Conservation (phyloP, 2,113 vertebrate genomes). For the Equus quagga region DNA sequence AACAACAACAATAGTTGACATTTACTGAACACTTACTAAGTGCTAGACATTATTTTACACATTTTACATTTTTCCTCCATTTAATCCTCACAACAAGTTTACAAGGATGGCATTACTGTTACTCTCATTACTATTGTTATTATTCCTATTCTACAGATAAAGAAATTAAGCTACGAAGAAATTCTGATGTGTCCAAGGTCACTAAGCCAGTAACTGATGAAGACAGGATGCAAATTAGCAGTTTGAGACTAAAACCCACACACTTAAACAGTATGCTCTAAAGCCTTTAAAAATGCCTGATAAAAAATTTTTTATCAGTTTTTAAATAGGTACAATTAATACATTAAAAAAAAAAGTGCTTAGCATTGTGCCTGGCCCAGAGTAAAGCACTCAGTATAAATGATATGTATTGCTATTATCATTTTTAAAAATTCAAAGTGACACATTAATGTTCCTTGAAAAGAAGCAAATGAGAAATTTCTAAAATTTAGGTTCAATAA, state of each 20-base stretch:
- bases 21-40: background rate
- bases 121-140: background rate
- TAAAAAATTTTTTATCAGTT: background rate
- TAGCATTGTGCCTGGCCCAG: background rate
- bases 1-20: background rate
- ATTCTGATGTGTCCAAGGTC: background rate
- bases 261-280: background rate
- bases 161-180: conserved; percentile 29
- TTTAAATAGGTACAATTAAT: background rate
- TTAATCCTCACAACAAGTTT: background rate
- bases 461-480: conserved; percentile 16
- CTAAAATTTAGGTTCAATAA: conserved; percentile 31
- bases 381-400: background rate
- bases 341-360: background rate
- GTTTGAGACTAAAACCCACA: background rate
- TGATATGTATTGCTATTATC: background rate
- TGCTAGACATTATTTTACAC: background rate
- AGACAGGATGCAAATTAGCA: background rate
- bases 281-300: background rate
- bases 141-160: background rate
- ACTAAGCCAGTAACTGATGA: background rate
- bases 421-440: conserved; percentile 21
- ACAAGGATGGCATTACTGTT: background rate
- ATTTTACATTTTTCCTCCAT: conserved; percentile 24
- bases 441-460: background rate